Evolutionary conservation across 1,140 invertebrate species (phyloP), one percentile per base, ranked within the genome.

Genomic region (Temnothorax longispinosus): DNA sequence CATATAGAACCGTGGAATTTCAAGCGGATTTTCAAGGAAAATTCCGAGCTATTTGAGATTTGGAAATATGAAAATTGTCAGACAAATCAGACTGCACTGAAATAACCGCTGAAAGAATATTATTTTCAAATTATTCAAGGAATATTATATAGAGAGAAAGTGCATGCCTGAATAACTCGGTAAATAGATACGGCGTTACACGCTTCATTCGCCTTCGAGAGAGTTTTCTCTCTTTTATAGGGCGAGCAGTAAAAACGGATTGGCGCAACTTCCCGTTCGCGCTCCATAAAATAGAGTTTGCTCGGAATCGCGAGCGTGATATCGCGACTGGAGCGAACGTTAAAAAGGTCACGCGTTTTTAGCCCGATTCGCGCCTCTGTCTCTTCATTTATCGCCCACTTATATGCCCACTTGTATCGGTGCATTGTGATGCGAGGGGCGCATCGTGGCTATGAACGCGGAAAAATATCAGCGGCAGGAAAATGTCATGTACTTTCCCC

Each of bases 381-480:
- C 50, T 27, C 65, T 41, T 38, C 64, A n/a, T 65, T 65, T 65
- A 15, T 41, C 38, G 21, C 13, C 21, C 21, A 38, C 3, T 64
- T 56, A 54, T 32, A 13, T 18, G 8, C 35, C n/a, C n/a, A 27
- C 21, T 69, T 86, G 21, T 15, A 35, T 77, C 18, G 27, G 27
- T 27, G 71, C 84, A 88, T 86, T 89, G 72, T 86, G 67, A 77
- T 67, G 54, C 38, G 86, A 89, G 72, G 84, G 74, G 64, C 56
- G 50, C n/a, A 44, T 78, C 74, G 13, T 50, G 64, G 21, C 60
- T 56, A 52, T 75, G 41, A 89, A 89, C 32, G 62, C 60, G 82
- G 77, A 89, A 81, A 88, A 89, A 77, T 82, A 50, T 88, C 65
- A 69, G 3, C 41, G 65, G 21, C 13, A 50, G 11, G 8, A 8